Conservation (phyloP, 2,888 invertebrate genomes). For the Pandemis heparana region DNA sequence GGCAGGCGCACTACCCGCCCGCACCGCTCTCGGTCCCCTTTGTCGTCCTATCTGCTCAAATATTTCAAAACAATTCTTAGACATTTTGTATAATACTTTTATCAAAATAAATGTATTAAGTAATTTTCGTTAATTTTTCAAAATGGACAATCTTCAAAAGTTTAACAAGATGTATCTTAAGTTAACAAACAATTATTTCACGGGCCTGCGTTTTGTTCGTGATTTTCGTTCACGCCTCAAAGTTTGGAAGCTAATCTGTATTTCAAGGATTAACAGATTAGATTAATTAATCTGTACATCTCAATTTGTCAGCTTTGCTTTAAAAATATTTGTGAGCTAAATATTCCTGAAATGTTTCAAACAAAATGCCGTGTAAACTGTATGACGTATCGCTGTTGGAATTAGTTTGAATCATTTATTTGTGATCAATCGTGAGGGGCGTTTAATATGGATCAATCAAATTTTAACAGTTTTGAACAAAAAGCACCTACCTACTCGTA, state of each 20-base stretch:
- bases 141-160: neutral
- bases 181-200: conserved; percentile 5
- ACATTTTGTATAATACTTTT: no score
- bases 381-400: conserved; percentile 36
- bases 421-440: conserved; percentile 21
- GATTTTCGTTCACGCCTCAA: conserved; percentile 26
- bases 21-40: no score
- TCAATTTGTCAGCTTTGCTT: conserved; percentile 31
- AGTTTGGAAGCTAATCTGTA: conserved; percentile 33
- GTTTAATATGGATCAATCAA: neutral
- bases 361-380: conserved; percentile 17
- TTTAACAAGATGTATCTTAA: neutral
- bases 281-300: conserved; percentile 38
- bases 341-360: conserved; percentile 11
- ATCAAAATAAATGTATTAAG: neutral
- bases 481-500: neutral
- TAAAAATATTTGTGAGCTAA: conserved; percentile 21
- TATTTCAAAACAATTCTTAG: no score
- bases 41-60: no score
- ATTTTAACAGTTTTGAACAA: neutral
- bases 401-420: neutral
- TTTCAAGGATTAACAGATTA: conserved; percentile 35
- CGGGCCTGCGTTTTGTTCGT: conserved; percentile 14
- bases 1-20: no score
- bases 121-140: neutral